phyloP scores from a whole-genome alignment of 2,113 vertebrate species.

The Spizaetus ornatus region DNA sequence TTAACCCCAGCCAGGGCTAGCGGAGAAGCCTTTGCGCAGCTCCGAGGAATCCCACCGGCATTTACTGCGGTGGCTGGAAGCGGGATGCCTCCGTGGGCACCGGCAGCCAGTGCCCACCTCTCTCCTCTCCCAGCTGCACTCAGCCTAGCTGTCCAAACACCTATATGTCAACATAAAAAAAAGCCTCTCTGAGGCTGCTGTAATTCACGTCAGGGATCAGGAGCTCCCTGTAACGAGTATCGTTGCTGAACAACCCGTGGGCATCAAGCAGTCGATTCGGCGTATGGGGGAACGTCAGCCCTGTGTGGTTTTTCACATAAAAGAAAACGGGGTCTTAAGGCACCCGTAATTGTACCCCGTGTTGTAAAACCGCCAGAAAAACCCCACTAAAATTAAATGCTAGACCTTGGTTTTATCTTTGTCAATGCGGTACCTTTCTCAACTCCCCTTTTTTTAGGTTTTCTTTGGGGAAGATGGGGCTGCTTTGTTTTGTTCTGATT shows the following conservation, averaged over 20 bases:
- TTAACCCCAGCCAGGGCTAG: not conserved
- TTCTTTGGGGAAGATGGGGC: not conserved
- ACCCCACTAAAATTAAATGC: not conserved
- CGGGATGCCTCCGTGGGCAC: rapidly evolving
- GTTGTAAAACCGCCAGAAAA: not conserved
- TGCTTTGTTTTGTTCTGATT: not conserved
- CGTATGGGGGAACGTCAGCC: not conserved
- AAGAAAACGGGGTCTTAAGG: not conserved
- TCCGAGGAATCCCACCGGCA: not conserved
- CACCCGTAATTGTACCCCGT: not conserved
- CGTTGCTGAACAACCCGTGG: not conserved
- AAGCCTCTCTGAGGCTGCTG: not conserved
- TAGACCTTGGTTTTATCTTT: not conserved
- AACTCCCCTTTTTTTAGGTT: not conserved
- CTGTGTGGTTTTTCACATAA: not conserved
- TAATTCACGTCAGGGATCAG: not conserved
- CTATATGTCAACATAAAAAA: not conserved
- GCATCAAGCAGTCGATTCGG: rapidly evolving
- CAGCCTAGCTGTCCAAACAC: not conserved
- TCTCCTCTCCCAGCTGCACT: not conserved
- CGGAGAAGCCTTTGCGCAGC: too few relatives aligned
- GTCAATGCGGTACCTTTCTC: not conserved
- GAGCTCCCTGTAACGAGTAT: not conserved
- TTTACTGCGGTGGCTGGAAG: not conserved
- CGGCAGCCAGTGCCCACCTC: rapidly evolving